Evolutionary conservation across 2,797 vertebrate genomes (phyloP).

Genomic region (Cryptoprocta ferox): DNA sequence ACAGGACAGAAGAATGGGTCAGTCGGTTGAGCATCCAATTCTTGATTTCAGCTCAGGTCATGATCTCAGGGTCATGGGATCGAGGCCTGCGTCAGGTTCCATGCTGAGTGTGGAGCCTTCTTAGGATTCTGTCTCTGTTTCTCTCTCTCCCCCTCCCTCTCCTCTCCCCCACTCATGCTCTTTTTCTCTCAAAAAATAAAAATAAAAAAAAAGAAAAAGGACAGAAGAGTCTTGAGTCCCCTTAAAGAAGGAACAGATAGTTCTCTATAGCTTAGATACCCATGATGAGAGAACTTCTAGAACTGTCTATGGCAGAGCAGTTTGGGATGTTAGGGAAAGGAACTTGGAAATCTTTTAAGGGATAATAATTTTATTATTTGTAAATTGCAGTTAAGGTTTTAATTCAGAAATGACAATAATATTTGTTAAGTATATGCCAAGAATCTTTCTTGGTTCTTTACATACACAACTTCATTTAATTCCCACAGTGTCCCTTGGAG

Average conservation of each 20-base stretch:
- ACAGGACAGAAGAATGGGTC: background rate
- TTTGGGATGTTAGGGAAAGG: background rate
- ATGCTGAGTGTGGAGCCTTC: too few relatives aligned
- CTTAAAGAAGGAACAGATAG: background rate
- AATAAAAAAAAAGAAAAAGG: background rate
- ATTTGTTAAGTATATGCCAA: slow-evolving; percentile 4
- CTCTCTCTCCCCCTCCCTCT: too few relatives aligned
- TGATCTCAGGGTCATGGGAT: too few relatives aligned
- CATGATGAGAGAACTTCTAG: background rate
- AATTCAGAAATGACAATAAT: background rate
- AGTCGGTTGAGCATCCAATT: too few relatives aligned
- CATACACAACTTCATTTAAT: background rate
- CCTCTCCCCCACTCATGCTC: too few relatives aligned
- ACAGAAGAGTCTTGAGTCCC: background rate
- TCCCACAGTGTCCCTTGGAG: background rate
- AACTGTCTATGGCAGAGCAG: background rate
- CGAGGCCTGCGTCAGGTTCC: too few relatives aligned
- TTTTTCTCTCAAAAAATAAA: too few relatives aligned
- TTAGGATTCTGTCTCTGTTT: too few relatives aligned
- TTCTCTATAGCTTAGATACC: background rate
- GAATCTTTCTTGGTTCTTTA: background rate
- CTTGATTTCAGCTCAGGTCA: too few relatives aligned
- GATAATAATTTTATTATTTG: slow-evolving; percentile 42
- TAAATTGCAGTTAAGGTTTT: slow-evolving; percentile 31
- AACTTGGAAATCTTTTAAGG: background rate